phyloP scores from a whole-genome alignment of 2,113 vertebrate genomes.

The Bufo gargarizans region DNA sequence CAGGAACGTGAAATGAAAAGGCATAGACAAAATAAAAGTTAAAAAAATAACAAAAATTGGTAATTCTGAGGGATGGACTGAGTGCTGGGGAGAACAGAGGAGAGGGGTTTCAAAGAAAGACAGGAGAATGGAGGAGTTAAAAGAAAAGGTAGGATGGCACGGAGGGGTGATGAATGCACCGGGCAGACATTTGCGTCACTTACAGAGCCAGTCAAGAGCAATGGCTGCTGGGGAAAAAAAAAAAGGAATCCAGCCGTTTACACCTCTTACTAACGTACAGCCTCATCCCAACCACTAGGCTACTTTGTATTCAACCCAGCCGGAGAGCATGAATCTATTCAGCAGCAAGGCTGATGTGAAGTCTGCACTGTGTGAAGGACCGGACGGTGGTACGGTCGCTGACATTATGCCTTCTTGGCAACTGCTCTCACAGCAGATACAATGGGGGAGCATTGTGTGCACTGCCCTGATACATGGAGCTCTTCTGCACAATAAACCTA shows the following conservation, averaged over 20 bases:
- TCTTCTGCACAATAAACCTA: not conserved
- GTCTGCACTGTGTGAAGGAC: not conserved
- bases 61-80: constrained; percentile 69
- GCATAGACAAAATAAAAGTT: constrained; percentile 64
- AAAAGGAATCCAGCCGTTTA: constrained; percentile 14
- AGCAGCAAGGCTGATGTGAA: not conserved
- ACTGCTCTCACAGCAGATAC: not conserved
- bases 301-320: not conserved
- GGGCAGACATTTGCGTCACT: constrained; percentile 79
- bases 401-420: not conserved
- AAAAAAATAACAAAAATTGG: not conserved
- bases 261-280: not conserved
- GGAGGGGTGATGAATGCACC: constrained; percentile 64
- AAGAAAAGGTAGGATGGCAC: constrained; percentile 62
- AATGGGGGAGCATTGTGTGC: not conserved
- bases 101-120: constrained; percentile 81
- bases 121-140: constrained; percentile 81
- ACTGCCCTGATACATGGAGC: not conserved
- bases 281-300: not conserved
- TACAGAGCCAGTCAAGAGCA: constrained; percentile 81
- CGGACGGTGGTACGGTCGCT: too few species aligned
- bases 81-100: constrained; percentile 74
- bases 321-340: not conserved
- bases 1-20: constrained; percentile 85
- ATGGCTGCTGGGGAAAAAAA: constrained; percentile 39